Evolutionary conservation across 2,888 invertebrate species (phyloP), one percentile per base, ranked within the genome.

Genomic region (Gymnocheta viridis): DNA sequence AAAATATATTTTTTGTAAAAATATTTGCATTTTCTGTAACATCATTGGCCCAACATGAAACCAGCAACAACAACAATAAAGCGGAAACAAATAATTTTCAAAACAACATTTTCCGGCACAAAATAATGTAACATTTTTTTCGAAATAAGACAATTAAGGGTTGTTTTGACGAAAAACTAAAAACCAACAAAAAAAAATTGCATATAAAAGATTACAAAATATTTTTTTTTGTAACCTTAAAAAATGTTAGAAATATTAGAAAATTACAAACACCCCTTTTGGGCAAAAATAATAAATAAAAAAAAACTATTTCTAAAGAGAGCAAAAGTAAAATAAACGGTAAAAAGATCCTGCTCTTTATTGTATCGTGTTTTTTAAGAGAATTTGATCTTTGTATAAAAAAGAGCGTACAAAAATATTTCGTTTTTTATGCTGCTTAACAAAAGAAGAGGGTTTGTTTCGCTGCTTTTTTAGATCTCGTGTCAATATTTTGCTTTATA

Each of bases 11-110:
- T 87, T 90, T 89, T 88, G 82, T 54, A 66, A 83, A 66, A 64
- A 88, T 88, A 90, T 90, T 90, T 87, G 88, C 89, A 89, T 90
- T 88, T 88, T 86, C 86, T 82, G 85, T 76, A 82, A 86, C 89
- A 89, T 89, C 89, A 90, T 90, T 90, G 90, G 90, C 73, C 32
- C 62, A 49, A 35, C 17, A 51, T 86, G 86, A 86, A 86, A 86
- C 24, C 27, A 87, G n/a, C 32, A 64, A 17, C 38, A 87, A 84
- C 73, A 79, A 69, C 56, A 64, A 73, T 70, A 73, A 73, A 64
- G 62, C 38, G 7, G 58, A 76, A 60, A 77, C 85, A 49, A 60
- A 38, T 86, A 82, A 85, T 87, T 85, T 78, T 35, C 70, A 70
- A 81, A 72, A 80, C 19, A 35, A 72, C 12, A 83, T 77, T 76